Evolutionary conservation across 2,888 invertebrate genomes (phyloP), one percentile per base, ranked within the genome.

Genomic region (Aethes cnicana): DNA sequence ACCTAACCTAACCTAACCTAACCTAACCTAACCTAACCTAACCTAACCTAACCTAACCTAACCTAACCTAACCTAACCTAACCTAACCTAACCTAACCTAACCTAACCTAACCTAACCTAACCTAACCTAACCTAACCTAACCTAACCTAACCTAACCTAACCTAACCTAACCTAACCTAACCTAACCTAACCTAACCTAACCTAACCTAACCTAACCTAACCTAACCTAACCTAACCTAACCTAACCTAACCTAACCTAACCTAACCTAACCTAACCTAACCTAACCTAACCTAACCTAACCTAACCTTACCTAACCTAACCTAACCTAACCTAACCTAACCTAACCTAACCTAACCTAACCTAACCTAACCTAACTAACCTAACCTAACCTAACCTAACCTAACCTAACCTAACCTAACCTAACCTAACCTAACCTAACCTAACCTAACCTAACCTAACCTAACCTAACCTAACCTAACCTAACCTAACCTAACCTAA

Each of bases 71-170:
- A 39, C 39, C 39, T 39, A 39, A 39, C 39, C 39, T 39, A 39
- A 39, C 39, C 39, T 39, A 39, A 39, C 39, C 39, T 39, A 39
- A 39, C 39, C 39, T 39, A 39, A 39, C 39, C 39, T 39, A 39
- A 39, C 39, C 39, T 39, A 39, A 39, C 39, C 39, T 39, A 39
- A 39, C 39, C 39, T 39, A 39, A 39, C 39, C 39, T 39, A 39
- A 39, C 39, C 39, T 39, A 39, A 39, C 39, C 39, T 39, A 39
- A 39, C 39, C 41, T 39, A 39, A 39, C 39, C 39, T 39, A 39
- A 18, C 39, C 21, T 21, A 39, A 18, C 39, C 21, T 21, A 39
- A 18, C 39, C 21, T 21, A 39, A 18, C 39, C 21, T 21, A 39
- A 18, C 39, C 21, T 21, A 39, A 18, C 39, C 21, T 21, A 39